Percentiles rank a stretch among this genome's conserved stretches.
These are phyloP conservation scores for Bos taurus DNA, from an alignment of 2,113 vertebrate species.

Conservation along the genomic window ARS-UCD2.0 NC_037332.1:108336001-108336500, in stretches of 20 bases:
- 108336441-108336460: background rate
- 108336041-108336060: background rate
- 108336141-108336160: background rate
- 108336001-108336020: background rate
- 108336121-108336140: background rate
- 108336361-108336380: background rate
- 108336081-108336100: background rate
- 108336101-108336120: background rate
- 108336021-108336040: background rate
- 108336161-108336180: background rate
- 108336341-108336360: background rate
- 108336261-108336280: background rate
- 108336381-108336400: background rate
- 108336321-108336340: background rate
- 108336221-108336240: background rate
- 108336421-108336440: background rate
- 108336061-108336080: background rate
- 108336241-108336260: conserved; percentile 11
- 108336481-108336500: background rate
- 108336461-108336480: background rate
- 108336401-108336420: background rate
- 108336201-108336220: background rate
- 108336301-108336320: conserved; percentile 20
- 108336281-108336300: background rate
- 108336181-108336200: conserved; percentile 17